phyloP scores from a whole-genome alignment of 2,888 invertebrate species.

The Saturnia japonica region DNA sequence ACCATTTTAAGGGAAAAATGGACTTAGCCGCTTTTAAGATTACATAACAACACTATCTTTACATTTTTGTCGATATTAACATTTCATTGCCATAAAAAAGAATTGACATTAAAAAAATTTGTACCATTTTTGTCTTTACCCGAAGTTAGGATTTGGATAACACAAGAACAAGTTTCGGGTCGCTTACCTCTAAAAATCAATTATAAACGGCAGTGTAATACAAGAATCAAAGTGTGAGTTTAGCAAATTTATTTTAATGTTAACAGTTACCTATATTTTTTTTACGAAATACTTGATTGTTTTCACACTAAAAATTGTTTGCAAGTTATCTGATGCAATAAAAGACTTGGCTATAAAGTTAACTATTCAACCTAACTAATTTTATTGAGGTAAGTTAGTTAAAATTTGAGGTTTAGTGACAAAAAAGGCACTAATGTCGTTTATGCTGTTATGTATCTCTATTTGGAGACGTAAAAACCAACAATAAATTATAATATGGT shows the following conservation, averaged over 20 bases:
- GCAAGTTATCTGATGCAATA: neutral
- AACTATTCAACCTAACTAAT: neutral
- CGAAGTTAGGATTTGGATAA: conserved; percentile 34
- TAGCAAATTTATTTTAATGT: neutral
- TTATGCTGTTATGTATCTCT: neutral
- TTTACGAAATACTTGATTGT: neutral
- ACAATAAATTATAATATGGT: neutral
- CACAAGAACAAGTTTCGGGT: conserved; percentile 8
- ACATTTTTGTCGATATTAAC: neutral
- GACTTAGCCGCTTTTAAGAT: neutral
- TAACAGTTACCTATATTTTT: neutral
- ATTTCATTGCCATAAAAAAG: neutral
- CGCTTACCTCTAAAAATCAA: conserved; percentile 11
- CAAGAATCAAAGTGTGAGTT: conserved; percentile 6
- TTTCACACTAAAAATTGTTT: conserved; percentile 6
- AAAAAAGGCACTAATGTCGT: too few species aligned
- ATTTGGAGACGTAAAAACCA: neutral
- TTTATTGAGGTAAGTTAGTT: neutral
- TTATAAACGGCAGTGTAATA: conserved; percentile 8
- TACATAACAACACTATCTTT: neutral
- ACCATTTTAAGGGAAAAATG: neutral
- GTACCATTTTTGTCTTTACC: neutral
- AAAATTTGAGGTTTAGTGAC: neutral
- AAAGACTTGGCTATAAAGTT: neutral
- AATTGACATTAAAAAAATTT: neutral